These are phyloP conservation scores for Thripadectes ignobilis DNA, from an alignment of 2,797 vertebrate species.

Conservation along the genomic window DNA sequence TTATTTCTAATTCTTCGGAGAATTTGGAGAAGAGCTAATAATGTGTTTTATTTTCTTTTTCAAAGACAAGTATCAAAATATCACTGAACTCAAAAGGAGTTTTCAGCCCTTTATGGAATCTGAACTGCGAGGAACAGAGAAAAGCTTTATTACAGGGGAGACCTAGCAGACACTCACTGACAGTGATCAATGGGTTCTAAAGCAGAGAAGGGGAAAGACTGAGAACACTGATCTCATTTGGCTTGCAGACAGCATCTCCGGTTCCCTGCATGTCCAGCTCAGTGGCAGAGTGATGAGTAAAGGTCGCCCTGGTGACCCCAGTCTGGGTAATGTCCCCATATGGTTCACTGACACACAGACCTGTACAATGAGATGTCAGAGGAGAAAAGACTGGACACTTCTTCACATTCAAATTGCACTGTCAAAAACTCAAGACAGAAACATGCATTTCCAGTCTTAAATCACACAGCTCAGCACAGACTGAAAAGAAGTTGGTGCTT, in stretches of 20 bases:
- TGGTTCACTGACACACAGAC: neutral
- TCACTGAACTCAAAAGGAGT: neutral
- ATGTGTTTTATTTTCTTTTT: neutral
- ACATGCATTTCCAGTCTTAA: slow-evolving; percentile 8
- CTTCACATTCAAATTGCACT: slow-evolving; percentile 2
- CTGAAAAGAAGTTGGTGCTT: neutral
- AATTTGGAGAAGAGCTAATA: neutral
- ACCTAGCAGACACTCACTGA: neutral
- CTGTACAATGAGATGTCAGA: slow-evolving; percentile 11
- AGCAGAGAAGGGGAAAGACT: neutral
- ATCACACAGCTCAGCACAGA: neutral
- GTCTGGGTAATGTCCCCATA: neutral
- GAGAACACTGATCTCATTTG: slow-evolving; percentile 15
- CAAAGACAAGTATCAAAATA: neutral
- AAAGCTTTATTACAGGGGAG: neutral
- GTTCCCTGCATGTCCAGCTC: neutral
- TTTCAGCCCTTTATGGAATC: neutral
- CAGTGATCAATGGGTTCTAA: slow-evolving; percentile 4
- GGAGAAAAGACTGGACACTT: neutral
- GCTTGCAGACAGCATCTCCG: slow-evolving; percentile 11
- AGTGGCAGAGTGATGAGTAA: neutral
- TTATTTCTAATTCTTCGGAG: neutral
- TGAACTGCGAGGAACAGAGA: neutral
- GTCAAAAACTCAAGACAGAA: slow-evolving; percentile 18
- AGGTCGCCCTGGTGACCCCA: neutral